phyloP scores from a whole-genome alignment of 2,113 vertebrate genomes.

The Odocoileus hemionus region DNA sequence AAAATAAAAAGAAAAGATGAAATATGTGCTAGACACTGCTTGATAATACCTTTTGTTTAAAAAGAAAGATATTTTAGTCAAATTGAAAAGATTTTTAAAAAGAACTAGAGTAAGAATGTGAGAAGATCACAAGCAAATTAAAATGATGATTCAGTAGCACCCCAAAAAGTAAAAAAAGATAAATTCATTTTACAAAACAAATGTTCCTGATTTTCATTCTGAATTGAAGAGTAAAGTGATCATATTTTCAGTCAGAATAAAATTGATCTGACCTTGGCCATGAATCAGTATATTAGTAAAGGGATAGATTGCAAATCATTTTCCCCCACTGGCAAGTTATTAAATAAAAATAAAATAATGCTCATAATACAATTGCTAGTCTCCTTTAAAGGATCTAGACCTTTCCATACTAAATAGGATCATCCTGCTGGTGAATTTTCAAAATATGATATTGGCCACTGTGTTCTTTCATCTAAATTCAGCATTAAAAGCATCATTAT shows the following conservation, averaged over 20 bases:
- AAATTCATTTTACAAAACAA: neutral
- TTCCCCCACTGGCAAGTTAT: neutral
- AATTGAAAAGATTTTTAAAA: neutral
- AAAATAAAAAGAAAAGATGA: neutral
- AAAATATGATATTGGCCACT: neutral
- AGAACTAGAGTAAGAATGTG: neutral
- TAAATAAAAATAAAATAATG: slow-evolving; percentile 21
- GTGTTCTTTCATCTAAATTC: slow-evolving; percentile 11
- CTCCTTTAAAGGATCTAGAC: slow-evolving; percentile 6
- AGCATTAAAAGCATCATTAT: neutral
- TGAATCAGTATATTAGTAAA: slow-evolving; percentile 24
- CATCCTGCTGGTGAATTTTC: neutral
- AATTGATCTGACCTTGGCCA: neutral
- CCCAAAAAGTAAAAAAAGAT: neutral
- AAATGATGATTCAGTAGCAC: neutral
- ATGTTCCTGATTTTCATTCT: neutral
- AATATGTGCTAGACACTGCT: neutral
- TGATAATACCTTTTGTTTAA: neutral
- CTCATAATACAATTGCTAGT: neutral
- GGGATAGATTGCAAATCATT: neutral
- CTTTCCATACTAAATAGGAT: neutral
- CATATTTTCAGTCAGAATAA: neutral
- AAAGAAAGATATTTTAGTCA: neutral
- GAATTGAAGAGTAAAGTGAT: neutral
- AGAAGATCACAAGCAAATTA: neutral